These are phyloP conservation scores for Folsomia manolachei DNA, from an alignment of 2,888 invertebrate species.

Conservation along the genomic window DNA sequence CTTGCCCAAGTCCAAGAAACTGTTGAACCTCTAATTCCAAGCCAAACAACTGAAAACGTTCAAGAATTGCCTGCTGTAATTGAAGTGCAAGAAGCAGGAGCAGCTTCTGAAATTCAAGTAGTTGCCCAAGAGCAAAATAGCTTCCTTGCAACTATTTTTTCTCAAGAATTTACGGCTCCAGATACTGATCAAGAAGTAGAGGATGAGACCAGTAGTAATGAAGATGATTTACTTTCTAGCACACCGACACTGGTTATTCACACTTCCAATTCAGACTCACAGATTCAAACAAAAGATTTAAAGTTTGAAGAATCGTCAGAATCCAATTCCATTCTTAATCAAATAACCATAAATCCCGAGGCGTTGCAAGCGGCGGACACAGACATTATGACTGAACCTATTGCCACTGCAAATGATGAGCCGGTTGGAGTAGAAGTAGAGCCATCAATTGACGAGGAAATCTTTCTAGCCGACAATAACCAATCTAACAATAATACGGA, in stretches of 20 bases:
- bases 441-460: no score
- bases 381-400: background rate
- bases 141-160: background rate
- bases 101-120: background rate
- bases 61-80: background rate
- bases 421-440: no score
- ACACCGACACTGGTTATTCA: background rate
- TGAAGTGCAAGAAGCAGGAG: background rate
- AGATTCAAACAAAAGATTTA: background rate
- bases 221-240: no score
- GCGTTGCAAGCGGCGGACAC: conserved; percentile 30
- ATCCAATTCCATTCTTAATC: conserved; percentile 37
- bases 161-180: background rate
- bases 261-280: background rate
- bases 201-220: background rate
- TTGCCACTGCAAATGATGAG: background rate
- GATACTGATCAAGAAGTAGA: background rate
- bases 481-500: background rate
- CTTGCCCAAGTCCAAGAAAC: background rate
- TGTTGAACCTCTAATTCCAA: background rate
- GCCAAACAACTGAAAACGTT: background rate
- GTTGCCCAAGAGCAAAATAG: background rate
- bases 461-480: no score
- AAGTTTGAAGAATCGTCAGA: conserved; percentile 2
- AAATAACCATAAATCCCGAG: conserved; percentile 38